phyloP scores from a whole-genome alignment of 2,888 invertebrate species.

The Nemapogon koenigi region DNA sequence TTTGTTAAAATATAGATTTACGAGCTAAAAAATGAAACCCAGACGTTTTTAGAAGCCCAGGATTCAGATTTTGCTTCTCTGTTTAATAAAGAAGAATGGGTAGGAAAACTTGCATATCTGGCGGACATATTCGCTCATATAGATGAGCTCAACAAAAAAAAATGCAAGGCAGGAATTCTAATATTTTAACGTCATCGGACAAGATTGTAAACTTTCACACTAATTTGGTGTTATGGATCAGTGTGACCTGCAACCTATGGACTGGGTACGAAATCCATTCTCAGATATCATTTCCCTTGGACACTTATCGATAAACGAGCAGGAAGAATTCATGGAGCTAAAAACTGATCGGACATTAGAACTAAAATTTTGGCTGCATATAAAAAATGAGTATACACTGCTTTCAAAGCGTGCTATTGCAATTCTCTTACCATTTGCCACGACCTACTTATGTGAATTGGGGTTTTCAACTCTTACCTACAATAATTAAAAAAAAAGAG shows the following conservation, averaged over 20 bases:
- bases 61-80: slow-evolving; percentile 12
- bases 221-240: slow-evolving; percentile 16
- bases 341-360: slow-evolving; percentile 14
- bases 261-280: slow-evolving; percentile 13
- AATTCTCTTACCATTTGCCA: slow-evolving; percentile 20
- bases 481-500: slow-evolving; percentile 15
- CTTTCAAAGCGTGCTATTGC: slow-evolving; percentile 16
- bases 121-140: slow-evolving; percentile 16
- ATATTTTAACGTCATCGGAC: slow-evolving; percentile 16
- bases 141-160: slow-evolving; percentile 16
- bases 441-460: slow-evolving; percentile 15
- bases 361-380: slow-evolving; percentile 12
- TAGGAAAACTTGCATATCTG: slow-evolving; percentile 15
- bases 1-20: too few species aligned
- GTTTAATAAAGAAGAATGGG: slow-evolving; percentile 14
- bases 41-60: slow-evolving; percentile 12
- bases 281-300: slow-evolving; percentile 13
- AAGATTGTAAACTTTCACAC: slow-evolving; percentile 14
- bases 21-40: slow-evolving; percentile 9
- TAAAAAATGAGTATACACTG: slow-evolving; percentile 14
- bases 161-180: slow-evolving; percentile 16
- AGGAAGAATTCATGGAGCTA: slow-evolving; percentile 13
- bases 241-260: slow-evolving; percentile 14
- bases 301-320: slow-evolving; percentile 13
- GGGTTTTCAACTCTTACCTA: slow-evolving; percentile 16